Percentiles rank a stretch among this genome's conserved stretches.
phyloP scores from a whole-genome alignment of 2,113 vertebrate genomes.

The Gasterosteus aculeatus region DNA sequence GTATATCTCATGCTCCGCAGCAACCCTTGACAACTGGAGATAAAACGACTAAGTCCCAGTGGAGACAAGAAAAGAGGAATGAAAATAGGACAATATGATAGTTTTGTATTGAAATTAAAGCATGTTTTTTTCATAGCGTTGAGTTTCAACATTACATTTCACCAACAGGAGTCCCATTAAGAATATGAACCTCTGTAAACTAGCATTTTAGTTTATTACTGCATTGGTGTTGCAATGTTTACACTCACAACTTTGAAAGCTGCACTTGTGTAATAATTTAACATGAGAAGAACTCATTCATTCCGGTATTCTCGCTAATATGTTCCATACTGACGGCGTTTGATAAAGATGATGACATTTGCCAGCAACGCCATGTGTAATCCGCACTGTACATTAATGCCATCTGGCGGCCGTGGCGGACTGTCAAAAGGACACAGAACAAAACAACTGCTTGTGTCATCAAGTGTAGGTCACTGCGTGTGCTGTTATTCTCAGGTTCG shows the following conservation, averaged over 20 bases:
- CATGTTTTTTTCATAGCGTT: neutral
- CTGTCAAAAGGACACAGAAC: neutral
- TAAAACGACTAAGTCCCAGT: neutral
- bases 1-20: no score
- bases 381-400: neutral
- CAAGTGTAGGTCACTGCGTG: neutral
- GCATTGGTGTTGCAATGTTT: neutral
- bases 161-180: neutral
- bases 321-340: neutral
- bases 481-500: no score
- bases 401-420: constrained; percentile 35
- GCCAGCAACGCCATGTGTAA: neutral
- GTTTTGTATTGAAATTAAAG: neutral
- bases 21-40: neutral
- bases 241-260: neutral
- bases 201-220: neutral
- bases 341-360: constrained; percentile 9
- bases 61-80: neutral
- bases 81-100: neutral
- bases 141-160: neutral
- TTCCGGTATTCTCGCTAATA: neutral
- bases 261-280: no score
- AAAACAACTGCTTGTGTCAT: constrained; percentile 27
- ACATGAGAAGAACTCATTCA: neutral
- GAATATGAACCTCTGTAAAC: neutral